Evolutionary conservation across 2,888 invertebrate species (phyloP).

Genomic region (Zootermopsis nevadensis): DNA sequence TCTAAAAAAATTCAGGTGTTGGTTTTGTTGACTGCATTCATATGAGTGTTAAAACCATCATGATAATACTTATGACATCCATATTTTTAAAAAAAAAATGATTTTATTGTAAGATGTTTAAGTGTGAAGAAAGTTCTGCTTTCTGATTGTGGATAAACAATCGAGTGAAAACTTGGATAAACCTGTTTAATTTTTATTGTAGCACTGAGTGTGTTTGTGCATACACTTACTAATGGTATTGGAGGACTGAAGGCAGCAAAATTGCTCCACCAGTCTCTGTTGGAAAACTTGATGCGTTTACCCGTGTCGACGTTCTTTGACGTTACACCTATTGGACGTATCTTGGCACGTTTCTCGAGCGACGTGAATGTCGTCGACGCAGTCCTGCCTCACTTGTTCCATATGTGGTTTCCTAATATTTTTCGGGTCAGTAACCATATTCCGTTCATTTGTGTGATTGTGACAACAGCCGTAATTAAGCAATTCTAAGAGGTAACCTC

Average conservation of each 20-base stretch:
- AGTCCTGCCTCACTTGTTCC: constrained; percentile 58
- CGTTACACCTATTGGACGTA: constrained; percentile 80
- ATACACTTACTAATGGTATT: constrained; percentile 68
- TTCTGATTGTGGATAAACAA: too few species aligned
- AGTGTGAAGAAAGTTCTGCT: too few species aligned
- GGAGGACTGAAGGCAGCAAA: constrained; percentile 72
- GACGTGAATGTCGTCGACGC: constrained; percentile 70
- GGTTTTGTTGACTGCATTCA: too few species aligned
- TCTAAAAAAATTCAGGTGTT: too few species aligned
- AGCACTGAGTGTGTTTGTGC: constrained; percentile 67
- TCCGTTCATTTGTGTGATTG: too few species aligned
- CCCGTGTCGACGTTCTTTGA: constrained; percentile 73
- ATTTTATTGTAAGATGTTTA: too few species aligned
- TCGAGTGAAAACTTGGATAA: neutral
- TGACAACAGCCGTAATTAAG: too few species aligned
- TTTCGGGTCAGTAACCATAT: constrained; percentile 1
- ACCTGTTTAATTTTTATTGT: constrained; percentile 56
- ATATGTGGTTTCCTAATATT: neutral
- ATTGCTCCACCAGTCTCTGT: constrained; percentile 69
- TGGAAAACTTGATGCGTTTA: constrained; percentile 72
- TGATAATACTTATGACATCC: too few species aligned
- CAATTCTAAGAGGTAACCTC: too few species aligned
- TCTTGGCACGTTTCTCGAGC: constrained; percentile 73
- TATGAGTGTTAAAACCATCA: too few species aligned
- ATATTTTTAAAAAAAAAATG: too few species aligned